Evolutionary conservation across 2,888 invertebrate genomes (phyloP).

Genomic region (Drosophila hamatofila): DNA sequence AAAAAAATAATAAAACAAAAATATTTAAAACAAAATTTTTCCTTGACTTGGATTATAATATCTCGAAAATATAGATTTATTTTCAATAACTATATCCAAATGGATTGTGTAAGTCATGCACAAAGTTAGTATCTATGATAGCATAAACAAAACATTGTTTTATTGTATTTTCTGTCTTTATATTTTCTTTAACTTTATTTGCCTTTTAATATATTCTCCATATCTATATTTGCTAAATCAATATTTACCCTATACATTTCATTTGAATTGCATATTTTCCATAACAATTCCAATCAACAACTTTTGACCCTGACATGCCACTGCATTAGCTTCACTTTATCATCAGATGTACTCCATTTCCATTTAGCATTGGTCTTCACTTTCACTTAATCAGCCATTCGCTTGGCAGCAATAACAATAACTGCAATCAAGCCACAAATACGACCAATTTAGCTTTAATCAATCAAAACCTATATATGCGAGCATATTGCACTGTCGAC

Average conservation of each 20-base stretch:
- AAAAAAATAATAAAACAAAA: too few species aligned
- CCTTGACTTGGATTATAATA: too few species aligned
- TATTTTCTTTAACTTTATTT: too few species aligned
- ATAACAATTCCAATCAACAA: background rate
- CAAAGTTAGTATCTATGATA: background rate
- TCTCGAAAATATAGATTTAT: background rate
- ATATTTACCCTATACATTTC: background rate
- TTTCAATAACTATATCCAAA: background rate
- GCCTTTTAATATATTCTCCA: background rate
- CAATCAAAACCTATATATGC: conserved; percentile 34
- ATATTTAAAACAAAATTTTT: too few species aligned
- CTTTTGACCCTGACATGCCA: conserved; percentile 5
- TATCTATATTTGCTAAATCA: background rate
- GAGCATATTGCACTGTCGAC: conserved; percentile 24
- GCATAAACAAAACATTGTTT: background rate
- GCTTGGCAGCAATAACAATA: conserved; percentile 48
- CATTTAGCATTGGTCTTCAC: conserved; percentile 23
- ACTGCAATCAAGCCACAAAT: conserved; percentile 62
- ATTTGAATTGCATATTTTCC: background rate
- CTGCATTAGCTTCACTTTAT: background rate
- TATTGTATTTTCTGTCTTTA: background rate
- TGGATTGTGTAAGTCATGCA: too few species aligned
- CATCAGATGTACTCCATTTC: conserved; percentile 9
- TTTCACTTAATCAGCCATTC: conserved; percentile 48
- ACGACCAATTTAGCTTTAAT: conserved; percentile 57